These are phyloP conservation scores for Syngnathus acus DNA, from an alignment of 2,797 vertebrate genomes.

Conservation along the genomic window DNA sequence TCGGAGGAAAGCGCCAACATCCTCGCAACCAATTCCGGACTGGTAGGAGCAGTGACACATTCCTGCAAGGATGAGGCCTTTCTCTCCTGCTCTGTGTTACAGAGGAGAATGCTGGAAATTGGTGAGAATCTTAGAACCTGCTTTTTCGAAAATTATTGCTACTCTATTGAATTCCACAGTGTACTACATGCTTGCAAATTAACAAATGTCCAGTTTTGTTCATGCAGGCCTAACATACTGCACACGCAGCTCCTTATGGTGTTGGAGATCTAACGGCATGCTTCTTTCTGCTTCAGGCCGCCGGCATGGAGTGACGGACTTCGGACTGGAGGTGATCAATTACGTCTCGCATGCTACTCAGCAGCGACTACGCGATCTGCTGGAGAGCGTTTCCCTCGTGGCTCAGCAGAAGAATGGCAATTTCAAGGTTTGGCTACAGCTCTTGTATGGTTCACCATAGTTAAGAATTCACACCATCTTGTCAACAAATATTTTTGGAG, in stretches of 20 bases:
- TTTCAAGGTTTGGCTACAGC: conserved; percentile 77
- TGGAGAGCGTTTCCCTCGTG: conserved; percentile 87
- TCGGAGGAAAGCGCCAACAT: conserved; percentile 94
- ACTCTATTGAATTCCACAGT: neutral
- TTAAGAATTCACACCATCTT: neutral
- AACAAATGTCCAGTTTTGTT: neutral
- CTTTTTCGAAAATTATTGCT: neutral
- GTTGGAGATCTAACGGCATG: neutral
- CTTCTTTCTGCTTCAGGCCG: conserved; percentile 68
- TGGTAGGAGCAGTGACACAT: conserved; percentile 87
- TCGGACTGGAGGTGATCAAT: conserved; percentile 87
- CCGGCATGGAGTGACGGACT: conserved; percentile 83
- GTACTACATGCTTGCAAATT: neutral
- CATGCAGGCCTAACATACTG: neutral
- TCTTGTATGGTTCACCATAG: neutral
- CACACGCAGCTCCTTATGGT: neutral
- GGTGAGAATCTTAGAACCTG: conserved; percentile 57
- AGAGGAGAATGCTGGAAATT: conserved; percentile 90
- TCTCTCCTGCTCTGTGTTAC: conserved; percentile 78
- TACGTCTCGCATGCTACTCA: conserved; percentile 89
- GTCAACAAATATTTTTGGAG: neutral
- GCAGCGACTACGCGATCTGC: conserved; percentile 83
- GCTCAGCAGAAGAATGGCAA: conserved; percentile 89
- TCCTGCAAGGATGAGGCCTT: conserved; percentile 96
- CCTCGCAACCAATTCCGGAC: conserved; percentile 88